Evolutionary conservation across 2,888 invertebrate species (phyloP).

Genomic region (Archips crataeganus): DNA sequence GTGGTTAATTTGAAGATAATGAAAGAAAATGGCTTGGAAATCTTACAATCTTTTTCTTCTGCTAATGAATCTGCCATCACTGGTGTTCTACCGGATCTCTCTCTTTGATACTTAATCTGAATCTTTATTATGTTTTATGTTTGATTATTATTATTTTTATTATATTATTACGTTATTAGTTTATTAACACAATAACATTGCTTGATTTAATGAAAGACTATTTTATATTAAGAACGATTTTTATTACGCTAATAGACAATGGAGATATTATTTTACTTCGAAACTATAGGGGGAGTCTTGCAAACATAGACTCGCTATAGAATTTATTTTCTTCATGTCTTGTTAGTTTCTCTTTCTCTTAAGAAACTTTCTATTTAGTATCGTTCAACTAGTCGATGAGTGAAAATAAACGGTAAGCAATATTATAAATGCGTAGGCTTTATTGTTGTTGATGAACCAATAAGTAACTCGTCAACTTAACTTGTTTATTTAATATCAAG

Average conservation of each 20-base stretch:
- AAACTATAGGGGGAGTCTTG: no score
- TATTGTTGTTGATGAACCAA: slow-evolving; percentile 11
- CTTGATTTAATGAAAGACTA: no score
- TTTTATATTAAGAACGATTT: no score
- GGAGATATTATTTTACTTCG: no score
- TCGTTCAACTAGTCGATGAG: neutral
- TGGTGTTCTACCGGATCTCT: neutral
- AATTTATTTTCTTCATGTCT: neutral
- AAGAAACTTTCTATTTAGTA: neutral
- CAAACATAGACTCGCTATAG: no score
- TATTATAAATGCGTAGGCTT: neutral
- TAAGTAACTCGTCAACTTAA: slow-evolving; percentile 11
- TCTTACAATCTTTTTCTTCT: neutral
- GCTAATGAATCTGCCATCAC: neutral
- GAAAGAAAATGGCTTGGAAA: neutral
- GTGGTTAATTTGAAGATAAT: neutral
- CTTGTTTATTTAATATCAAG: slow-evolving; percentile 22
- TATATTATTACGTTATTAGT: no score
- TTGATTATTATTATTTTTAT: no score
- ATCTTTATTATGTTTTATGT: no score
- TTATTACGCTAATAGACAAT: no score
- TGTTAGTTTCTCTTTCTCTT: neutral
- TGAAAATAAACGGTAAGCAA: slow-evolving; percentile 8
- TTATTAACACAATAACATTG: no score
- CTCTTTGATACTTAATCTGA: neutral